Percentiles rank a stretch among this genome's conserved stretches.
Evolutionary conservation across 2,888 invertebrate species (phyloP).

Genomic region (Orthosia gothica): DNA sequence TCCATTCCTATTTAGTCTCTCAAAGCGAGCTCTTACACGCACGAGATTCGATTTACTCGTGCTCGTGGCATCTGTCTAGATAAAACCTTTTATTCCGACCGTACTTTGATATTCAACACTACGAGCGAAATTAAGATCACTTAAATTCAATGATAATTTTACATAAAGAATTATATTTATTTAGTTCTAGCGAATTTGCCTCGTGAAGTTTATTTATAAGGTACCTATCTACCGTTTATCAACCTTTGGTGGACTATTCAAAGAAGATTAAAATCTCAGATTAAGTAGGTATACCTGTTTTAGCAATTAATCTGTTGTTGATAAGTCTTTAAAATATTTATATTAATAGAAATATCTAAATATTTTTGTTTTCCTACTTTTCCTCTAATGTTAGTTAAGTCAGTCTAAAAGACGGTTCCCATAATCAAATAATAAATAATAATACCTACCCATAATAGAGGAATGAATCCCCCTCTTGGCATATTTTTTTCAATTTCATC

Average conservation of each 20-base stretch:
- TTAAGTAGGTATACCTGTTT: neutral
- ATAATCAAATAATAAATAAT: no score
- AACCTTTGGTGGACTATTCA: conserved; percentile 3
- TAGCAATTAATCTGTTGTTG: neutral
- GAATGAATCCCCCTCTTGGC: no score
- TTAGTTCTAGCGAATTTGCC: neutral
- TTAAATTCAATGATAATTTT: conserved; percentile 9
- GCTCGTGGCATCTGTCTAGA: conserved; percentile 54
- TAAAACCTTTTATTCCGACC: conserved; percentile 46
- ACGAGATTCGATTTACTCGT: conserved; percentile 57
- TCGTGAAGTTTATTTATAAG: neutral
- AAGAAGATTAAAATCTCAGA: neutral
- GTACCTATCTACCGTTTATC: neutral
- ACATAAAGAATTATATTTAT: neutral
- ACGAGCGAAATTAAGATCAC: conserved; percentile 24
- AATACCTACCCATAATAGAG: no score
- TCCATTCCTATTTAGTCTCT: conserved; percentile 48
- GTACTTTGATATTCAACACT: conserved; percentile 34
- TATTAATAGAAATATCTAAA: neutral
- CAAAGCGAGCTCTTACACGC: conserved; percentile 56
- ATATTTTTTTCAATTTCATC: no score
- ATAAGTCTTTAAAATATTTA: neutral
- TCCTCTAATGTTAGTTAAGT: neutral
- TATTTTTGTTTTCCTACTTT: neutral
- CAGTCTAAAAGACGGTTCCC: neutral